Percentiles rank a stretch among this genome's conserved stretches.
Conservation (phyloP, 1,140 invertebrate species). For the Sitodiplosis mosellana region DNA sequence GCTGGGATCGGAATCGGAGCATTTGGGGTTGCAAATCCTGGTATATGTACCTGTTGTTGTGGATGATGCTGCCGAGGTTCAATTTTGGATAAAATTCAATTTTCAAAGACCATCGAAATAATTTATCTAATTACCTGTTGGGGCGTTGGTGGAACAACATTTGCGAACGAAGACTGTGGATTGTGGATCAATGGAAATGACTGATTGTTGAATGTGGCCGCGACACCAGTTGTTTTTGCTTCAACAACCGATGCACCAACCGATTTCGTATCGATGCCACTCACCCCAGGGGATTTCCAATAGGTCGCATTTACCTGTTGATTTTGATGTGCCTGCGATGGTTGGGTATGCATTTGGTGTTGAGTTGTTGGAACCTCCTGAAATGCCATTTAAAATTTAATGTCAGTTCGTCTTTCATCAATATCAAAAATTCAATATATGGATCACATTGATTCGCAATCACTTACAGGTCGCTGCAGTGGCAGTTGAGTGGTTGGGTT, state of each 20-base stretch:
- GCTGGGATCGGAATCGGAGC: background rate
- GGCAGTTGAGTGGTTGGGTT: background rate
- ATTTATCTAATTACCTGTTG: background rate
- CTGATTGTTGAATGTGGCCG: slow-evolving; percentile 10
- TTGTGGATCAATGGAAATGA: background rate
- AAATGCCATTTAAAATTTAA: too few species aligned
- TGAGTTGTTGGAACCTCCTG: too few species aligned
- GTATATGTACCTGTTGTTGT: slow-evolving; percentile 11
- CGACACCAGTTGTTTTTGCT: slow-evolving; percentile 9
- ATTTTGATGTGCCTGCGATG: background rate
- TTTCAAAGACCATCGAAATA: slow-evolving; percentile 1
- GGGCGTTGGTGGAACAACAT: too few species aligned
- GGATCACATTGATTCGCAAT: too few species aligned
- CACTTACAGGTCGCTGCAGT: too few species aligned
- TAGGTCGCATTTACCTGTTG: background rate
- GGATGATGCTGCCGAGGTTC: slow-evolving; percentile 7
- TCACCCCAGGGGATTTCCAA: background rate
- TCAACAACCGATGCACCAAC: slow-evolving; percentile 2
- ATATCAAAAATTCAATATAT: too few species aligned
- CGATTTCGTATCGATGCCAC: background rate
- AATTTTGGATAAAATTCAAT: too few species aligned
- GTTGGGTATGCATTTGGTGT: too few species aligned
- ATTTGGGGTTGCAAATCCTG: background rate
- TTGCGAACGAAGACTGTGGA: slow-evolving; percentile 1
- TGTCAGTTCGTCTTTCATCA: too few species aligned